Evolutionary conservation across 1,140 invertebrate genomes (phyloP), one percentile per base, ranked within the genome.

Genomic region (Ceratosolen fusciceps): DNA sequence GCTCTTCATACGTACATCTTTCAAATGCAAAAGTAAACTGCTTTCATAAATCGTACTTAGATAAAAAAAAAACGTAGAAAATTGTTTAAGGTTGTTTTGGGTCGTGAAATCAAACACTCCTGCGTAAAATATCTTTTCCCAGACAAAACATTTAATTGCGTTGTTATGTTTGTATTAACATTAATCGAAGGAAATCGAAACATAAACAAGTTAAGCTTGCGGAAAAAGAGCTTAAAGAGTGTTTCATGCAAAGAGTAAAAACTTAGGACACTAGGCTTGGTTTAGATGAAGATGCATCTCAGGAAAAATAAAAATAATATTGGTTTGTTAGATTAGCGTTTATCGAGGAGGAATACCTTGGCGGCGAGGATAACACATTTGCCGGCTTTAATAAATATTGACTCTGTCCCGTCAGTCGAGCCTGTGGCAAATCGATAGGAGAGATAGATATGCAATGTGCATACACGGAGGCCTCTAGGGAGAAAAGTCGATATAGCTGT

Each of bases 381-480:
- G 14, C 31, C 56, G 72, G 10, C 37, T 37, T 58, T 31, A 24
- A 37, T 37, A 60, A 74, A 74, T 47, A 74, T 74, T 74, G 34
- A 60, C 56, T 8, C 1, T 62, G 56, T 49, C 58, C 12, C n/a
- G 31, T 8, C 34, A 21, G 21, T 21, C 7, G 34, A 65, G 16
- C 31, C 60, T 65, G 31, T 21, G 31, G 70, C 37, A 74, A 74
- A 60, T 60, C 72, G 72, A 60, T 74, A 43, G 24, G 37, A 14
- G 7, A 34, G 1, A 29, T 34, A 12, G 34, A n/a, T n/a, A n/a
- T 2, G 65, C 19, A 29, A 62, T 34, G 31, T 34, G 26, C 58
- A 62, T n/a, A 62, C 49, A 52, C 3, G 14, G 10, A 19, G 10
- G 14, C 21, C 49, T 19, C 10, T 9, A 52, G 49, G 14, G 21